phyloP scores from a whole-genome alignment of 1,140 invertebrate genomes.

The Oryzaephilus surinamensis region DNA sequence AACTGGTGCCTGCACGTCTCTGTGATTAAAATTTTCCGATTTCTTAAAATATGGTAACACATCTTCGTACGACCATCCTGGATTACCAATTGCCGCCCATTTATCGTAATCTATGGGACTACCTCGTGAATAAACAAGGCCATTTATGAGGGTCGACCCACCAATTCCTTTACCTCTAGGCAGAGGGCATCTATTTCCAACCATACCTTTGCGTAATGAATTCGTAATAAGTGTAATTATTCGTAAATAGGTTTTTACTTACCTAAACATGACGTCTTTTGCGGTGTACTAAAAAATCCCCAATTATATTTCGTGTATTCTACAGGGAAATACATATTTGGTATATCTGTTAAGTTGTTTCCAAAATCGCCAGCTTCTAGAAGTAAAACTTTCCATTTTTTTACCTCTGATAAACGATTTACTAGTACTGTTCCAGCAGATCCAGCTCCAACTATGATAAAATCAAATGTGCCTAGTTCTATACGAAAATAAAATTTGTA shows the following conservation, averaged over 20 bases:
- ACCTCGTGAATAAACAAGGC: slow-evolving; percentile 64
- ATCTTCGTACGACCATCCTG: too few relatives aligned
- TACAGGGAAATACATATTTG: too few relatives aligned
- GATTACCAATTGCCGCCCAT: slow-evolving; percentile 51
- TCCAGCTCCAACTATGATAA: slow-evolving; percentile 24
- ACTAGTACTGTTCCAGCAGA: slow-evolving; percentile 45
- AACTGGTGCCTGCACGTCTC: neutral
- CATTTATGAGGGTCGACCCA: slow-evolving; percentile 57
- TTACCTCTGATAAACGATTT: slow-evolving; percentile 58
- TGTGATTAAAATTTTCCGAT: slow-evolving; percentile 33
- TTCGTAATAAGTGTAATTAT: too few relatives aligned
- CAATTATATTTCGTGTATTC: too few relatives aligned
- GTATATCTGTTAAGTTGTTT: slow-evolving; percentile 63
- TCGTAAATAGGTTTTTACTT: too few relatives aligned
- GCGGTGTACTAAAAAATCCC: too few relatives aligned
- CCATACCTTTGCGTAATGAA: slow-evolving; percentile 13
- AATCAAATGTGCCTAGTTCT: slow-evolving; percentile 14
- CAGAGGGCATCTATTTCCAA: slow-evolving; percentile 6
- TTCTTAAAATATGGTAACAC: slow-evolving; percentile 50
- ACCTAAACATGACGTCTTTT: too few relatives aligned
- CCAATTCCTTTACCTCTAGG: slow-evolving; percentile 44
- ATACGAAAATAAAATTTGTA: neutral
- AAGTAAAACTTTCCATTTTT: slow-evolving; percentile 54
- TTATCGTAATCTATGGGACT: slow-evolving; percentile 56
- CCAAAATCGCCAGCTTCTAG: slow-evolving; percentile 53